Conservation (phyloP, 2,113 vertebrate genomes). For the Colius striatus region DNA sequence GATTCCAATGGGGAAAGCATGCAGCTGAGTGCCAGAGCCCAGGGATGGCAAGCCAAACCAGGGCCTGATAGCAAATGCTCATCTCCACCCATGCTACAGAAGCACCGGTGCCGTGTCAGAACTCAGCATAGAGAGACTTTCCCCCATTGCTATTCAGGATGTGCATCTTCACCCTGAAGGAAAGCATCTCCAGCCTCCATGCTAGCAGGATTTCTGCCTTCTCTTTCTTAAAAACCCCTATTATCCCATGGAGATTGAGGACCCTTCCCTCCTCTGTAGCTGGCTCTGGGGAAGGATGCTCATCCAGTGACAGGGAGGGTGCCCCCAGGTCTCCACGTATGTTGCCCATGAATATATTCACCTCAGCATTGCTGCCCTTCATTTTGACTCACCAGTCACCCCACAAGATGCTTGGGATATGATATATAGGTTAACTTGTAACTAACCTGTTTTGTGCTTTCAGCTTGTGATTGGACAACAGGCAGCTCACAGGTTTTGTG, state of each 20-base stretch:
- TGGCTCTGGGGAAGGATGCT: background rate
- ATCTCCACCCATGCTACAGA: background rate
- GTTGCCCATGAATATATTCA: too few species aligned
- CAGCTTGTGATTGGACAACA: background rate
- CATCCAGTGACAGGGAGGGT: background rate
- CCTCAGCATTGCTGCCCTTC: background rate
- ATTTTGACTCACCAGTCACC: background rate
- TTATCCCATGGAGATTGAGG: background rate
- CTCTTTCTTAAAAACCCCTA: background rate
- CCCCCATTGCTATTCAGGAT: background rate
- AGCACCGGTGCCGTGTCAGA: background rate
- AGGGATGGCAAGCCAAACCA: background rate
- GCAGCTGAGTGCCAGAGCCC: background rate
- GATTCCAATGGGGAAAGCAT: background rate
- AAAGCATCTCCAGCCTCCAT: background rate
- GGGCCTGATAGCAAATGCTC: background rate
- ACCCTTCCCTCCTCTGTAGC: background rate
- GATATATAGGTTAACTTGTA: background rate
- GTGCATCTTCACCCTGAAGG: background rate
- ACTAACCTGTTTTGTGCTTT: background rate
- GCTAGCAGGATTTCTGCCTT: background rate
- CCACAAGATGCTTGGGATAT: background rate
- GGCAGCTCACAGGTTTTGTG: background rate
- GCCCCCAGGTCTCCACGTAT: too few species aligned
- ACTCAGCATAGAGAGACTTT: accelerated